Evolutionary conservation across 2,888 invertebrate genomes (phyloP).

Genomic region (Branchinecta sandiegonensis): DNA sequence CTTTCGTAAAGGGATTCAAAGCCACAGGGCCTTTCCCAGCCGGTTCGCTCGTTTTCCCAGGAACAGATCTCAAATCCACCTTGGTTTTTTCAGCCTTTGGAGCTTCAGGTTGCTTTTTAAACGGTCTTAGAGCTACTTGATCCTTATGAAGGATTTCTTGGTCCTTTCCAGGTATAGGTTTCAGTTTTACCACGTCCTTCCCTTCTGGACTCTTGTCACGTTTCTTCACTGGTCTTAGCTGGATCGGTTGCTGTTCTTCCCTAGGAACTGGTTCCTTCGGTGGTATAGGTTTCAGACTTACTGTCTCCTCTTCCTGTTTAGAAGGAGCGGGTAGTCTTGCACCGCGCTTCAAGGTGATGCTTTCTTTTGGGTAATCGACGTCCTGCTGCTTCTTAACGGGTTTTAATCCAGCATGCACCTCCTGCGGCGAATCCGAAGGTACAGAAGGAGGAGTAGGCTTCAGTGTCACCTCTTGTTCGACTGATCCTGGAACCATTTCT

Average conservation of each 20-base stretch:
- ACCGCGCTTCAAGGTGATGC: neutral
- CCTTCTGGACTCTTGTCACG: constrained; percentile 30
- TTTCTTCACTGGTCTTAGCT: neutral
- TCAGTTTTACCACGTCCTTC: constrained; percentile 26
- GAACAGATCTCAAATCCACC: no score
- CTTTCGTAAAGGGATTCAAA: no score
- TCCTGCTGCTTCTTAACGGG: constrained; percentile 34
- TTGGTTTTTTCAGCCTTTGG: no score
- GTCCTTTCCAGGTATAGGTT: constrained; percentile 24
- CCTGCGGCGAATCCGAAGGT: constrained; percentile 26
- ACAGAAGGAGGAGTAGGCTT: neutral
- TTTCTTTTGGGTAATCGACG: neutral
- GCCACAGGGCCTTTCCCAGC: no score
- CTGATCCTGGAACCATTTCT: constrained; percentile 24
- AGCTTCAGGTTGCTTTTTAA: constrained; percentile 27
- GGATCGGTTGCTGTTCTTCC: no score
- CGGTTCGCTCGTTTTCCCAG: no score
- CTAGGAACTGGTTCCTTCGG: no score
- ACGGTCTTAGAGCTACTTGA: constrained; percentile 26
- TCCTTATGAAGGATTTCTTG: neutral
- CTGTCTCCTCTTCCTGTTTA: no score
- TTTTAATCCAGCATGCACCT: constrained; percentile 34
- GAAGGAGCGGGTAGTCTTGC: neutral
- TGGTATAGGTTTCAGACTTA: no score
- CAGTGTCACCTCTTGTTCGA: constrained; percentile 1